Conservation (phyloP, 2,113 vertebrate species). For the Lichenostomus cassidix region DNA sequence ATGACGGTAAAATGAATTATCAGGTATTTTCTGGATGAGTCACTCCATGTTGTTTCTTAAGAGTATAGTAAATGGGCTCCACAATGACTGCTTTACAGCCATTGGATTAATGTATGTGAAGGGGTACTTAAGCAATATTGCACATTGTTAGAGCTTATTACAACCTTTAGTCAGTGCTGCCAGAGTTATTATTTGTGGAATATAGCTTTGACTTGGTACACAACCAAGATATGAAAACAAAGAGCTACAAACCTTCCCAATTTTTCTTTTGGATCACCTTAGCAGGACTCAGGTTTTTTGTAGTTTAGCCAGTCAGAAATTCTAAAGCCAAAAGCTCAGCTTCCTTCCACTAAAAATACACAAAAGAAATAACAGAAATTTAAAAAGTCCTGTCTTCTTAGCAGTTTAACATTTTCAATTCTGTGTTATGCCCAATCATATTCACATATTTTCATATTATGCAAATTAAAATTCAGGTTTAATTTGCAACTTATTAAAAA, state of each 20-base stretch:
- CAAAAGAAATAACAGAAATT: background rate
- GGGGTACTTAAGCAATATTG: background rate
- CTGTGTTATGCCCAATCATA: background rate
- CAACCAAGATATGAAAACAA: background rate
- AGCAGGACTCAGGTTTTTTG: background rate
- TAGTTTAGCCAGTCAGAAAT: slow-evolving; percentile 11
- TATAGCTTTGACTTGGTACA: background rate
- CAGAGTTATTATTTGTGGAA: background rate
- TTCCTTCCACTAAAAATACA: background rate
- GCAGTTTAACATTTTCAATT: background rate
- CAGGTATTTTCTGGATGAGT: background rate
- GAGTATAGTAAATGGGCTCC: background rate
- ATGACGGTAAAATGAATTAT: background rate
- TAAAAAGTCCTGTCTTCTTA: background rate
- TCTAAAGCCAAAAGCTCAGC: slow-evolving; percentile 13
- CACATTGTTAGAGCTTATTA: background rate
- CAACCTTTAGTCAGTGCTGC: background rate
- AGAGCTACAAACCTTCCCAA: background rate
- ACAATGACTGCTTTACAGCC: background rate
- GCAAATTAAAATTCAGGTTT: slow-evolving; percentile 22
- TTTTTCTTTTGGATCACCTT: slow-evolving; percentile 20
- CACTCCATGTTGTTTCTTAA: background rate
- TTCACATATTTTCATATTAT: slow-evolving; percentile 22
- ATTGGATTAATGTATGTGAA: background rate
- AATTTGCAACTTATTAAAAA: slow-evolving; percentile 38